Conservation (phyloP, 2,797 vertebrate species). For the Etheostoma nigrum region DNA sequence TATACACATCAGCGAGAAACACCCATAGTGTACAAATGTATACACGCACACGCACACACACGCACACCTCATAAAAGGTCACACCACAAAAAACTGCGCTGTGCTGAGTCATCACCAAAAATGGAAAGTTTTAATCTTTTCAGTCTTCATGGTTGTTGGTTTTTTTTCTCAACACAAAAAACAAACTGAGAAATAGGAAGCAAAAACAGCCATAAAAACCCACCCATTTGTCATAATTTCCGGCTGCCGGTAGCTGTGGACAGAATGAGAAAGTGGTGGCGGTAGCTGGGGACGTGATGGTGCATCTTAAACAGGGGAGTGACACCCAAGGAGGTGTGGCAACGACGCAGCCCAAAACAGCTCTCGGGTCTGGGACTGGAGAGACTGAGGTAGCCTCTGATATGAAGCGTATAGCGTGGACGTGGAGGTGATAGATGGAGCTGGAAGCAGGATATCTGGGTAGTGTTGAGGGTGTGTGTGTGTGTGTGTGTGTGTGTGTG, state of each 20-base stretch:
- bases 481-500: conserved; percentile 21
- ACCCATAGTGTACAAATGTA: conserved; percentile 46
- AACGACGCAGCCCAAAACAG: conserved; percentile 22
- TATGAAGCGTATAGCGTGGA: conserved; percentile 37
- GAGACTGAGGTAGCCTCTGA: conserved; percentile 47
- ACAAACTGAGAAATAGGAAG: conserved; percentile 73
- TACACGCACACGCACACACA: background rate
- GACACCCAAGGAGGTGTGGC: conserved; percentile 42
- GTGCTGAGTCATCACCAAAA: conserved; percentile 76
- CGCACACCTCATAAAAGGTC: conserved; percentile 72
- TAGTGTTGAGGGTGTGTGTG: conserved; percentile 65
- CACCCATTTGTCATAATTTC: conserved; percentile 81
- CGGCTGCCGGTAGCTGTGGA: conserved; percentile 72
- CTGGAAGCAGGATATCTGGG: conserved; percentile 76
- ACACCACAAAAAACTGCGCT: conserved; percentile 62
- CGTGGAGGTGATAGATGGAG: conserved; percentile 72
- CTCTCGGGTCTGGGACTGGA: background rate
- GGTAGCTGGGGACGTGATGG: conserved; percentile 55
- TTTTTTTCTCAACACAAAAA: conserved; percentile 46
- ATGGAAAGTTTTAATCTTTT: conserved; percentile 78
- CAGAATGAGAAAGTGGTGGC: conserved; percentile 75
- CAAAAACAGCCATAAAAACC: conserved; percentile 68
- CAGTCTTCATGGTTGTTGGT: background rate
- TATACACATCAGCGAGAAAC: conserved; percentile 43
- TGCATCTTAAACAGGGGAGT: conserved; percentile 66